phyloP scores from a whole-genome alignment of 2,113 vertebrate species.

The Mobula hypostoma region DNA sequence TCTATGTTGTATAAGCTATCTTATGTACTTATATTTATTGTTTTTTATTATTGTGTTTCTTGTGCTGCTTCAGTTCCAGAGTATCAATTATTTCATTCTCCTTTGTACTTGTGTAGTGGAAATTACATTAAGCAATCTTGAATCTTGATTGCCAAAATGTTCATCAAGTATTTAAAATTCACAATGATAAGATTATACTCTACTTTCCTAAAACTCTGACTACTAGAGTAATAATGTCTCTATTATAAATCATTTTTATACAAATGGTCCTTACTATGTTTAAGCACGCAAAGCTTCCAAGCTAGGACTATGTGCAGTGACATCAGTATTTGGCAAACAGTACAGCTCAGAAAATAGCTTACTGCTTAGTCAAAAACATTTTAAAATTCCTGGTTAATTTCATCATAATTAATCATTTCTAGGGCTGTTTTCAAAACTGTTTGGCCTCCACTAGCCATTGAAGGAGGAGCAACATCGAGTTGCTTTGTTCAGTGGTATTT shows the following conservation, averaged over 20 bases:
- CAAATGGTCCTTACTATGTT: slow-evolving; percentile 20
- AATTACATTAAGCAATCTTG: no score
- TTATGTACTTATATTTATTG: no score
- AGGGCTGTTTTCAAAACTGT: neutral
- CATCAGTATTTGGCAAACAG: neutral
- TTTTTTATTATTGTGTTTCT: no score
- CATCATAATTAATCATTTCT: neutral
- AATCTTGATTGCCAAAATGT: no score
- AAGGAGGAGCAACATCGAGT: neutral
- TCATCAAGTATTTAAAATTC: neutral
- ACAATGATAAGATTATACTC: slow-evolving; percentile 3
- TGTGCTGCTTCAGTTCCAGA: no score
- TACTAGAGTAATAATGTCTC: neutral
- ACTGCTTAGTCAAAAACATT: neutral
- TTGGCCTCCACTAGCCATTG: neutral
- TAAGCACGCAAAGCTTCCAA: slow-evolving; percentile 12
- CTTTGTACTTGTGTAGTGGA: no score
- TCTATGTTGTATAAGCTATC: no score
- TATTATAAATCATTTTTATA: neutral
- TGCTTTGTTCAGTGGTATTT: no score
- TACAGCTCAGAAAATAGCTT: slow-evolving; percentile 15
- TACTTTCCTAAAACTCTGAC: neutral
- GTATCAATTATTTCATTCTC: no score
- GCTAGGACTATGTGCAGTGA: neutral
- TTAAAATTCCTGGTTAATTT: neutral